phyloP scores from a whole-genome alignment of 1,140 invertebrate species.

The Nylanderia fulva region DNA sequence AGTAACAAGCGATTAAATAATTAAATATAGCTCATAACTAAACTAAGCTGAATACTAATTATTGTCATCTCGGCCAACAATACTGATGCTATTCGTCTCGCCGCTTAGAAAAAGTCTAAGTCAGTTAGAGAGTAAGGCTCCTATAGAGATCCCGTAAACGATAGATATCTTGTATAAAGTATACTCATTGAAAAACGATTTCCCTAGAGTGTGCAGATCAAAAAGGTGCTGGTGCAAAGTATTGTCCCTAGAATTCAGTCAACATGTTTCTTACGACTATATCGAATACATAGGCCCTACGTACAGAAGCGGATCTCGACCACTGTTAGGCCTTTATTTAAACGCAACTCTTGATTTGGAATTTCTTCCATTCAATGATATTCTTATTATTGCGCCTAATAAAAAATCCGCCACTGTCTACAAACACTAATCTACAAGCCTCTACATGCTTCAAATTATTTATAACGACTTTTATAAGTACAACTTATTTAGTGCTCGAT shows the following conservation, averaged over 20 bases:
- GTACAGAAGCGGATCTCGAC: constrained; percentile 3
- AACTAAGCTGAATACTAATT: constrained; percentile 1
- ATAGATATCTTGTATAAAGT: constrained; percentile 75
- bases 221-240: constrained; percentile 83
- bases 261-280: constrained; percentile 75
- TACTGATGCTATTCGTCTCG: constrained; percentile 76
- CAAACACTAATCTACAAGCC: constrained; percentile 61
- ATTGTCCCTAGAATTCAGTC: constrained; percentile 85
- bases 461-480: constrained; percentile 28
- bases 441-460: constrained; percentile 36
- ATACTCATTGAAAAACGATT: constrained; percentile 80
- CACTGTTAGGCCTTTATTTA: too few relatives aligned
- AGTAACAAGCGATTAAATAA: neutral
- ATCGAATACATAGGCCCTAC: constrained; percentile 9
- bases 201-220: constrained; percentile 79
- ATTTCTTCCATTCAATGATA: too few relatives aligned
- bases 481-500: constrained; percentile 11
- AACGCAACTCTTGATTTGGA: too few relatives aligned
- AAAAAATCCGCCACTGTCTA: constrained; percentile 18
- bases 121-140: constrained; percentile 75
- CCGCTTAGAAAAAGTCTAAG: constrained; percentile 78
- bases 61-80: constrained; percentile 73
- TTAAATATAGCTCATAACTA: neutral
- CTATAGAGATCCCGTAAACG: constrained; percentile 75
- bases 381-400: too few relatives aligned